These are phyloP conservation scores for Pachyramphus minor DNA, from an alignment of 2,113 vertebrate species.

Conservation along the genomic window DNA sequence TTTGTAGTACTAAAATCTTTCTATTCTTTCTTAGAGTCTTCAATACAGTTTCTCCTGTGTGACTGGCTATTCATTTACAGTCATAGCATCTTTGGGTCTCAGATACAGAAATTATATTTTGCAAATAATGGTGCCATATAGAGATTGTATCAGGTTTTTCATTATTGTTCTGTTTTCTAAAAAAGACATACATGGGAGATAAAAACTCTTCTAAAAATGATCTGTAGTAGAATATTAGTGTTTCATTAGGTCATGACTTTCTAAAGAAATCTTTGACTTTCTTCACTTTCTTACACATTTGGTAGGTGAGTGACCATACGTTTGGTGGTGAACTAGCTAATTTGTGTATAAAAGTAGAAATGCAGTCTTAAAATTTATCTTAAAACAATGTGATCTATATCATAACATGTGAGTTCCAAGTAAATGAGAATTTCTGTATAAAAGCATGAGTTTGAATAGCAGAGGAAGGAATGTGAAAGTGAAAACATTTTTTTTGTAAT, in stretches of 20 bases:
- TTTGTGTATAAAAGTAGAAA: not conserved
- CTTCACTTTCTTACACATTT: not conserved
- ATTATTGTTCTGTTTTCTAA: not conserved
- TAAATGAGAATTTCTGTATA: not conserved
- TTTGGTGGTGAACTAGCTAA: not conserved
- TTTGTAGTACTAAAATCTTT: not conserved
- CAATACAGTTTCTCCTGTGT: not conserved
- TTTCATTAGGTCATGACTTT: not conserved
- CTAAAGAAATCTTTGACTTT: not conserved
- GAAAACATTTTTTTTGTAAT: not conserved
- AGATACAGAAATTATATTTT: not conserved
- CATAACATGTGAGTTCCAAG: not conserved
- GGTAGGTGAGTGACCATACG: not conserved
- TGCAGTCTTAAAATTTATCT: not conserved
- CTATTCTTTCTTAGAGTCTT: not conserved
- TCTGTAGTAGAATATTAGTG: not conserved
- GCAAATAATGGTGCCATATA: not conserved
- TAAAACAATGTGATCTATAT: not conserved
- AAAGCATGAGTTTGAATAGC: not conserved
- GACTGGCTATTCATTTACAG: not conserved
- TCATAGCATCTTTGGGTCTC: not conserved
- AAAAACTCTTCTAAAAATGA: not conserved
- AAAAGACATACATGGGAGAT: not conserved
- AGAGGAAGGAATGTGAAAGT: not conserved
- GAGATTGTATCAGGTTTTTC: not conserved